These are phyloP conservation scores for Drosophila atroscutellata DNA, from an alignment of 2,888 invertebrate species.

Conservation along the genomic window DNA sequence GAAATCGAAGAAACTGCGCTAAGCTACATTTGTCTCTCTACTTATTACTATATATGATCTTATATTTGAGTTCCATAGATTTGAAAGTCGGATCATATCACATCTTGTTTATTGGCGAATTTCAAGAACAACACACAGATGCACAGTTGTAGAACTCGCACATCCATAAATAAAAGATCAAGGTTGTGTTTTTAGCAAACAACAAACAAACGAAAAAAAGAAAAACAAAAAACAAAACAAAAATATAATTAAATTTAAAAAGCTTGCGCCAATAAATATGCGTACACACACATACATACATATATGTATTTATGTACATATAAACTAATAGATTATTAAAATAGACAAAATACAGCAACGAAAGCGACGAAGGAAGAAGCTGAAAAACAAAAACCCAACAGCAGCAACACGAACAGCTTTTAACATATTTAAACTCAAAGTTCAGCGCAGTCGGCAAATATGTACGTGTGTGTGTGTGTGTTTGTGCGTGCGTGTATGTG, in stretches of 20 bases:
- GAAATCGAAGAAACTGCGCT: neutral
- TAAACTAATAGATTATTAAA: slow-evolving; percentile 52
- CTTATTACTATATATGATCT: neutral
- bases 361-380: slow-evolving; percentile 33
- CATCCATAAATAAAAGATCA: slow-evolving; percentile 62
- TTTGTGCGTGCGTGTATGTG: neutral
- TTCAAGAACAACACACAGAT: slow-evolving; percentile 14
- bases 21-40: neutral
- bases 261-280: neutral
- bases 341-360: slow-evolving; percentile 44
- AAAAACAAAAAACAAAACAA: slow-evolving; percentile 13
- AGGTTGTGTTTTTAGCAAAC: slow-evolving; percentile 54
- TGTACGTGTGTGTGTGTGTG: neutral
- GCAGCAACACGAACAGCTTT: slow-evolving; percentile 6
- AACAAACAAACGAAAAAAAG: slow-evolving; percentile 35
- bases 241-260: neutral
- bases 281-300: neutral
- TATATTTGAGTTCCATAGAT: neutral
- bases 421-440: slow-evolving; percentile 52
- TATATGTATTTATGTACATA: neutral
- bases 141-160: slow-evolving; percentile 33
- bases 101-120: slow-evolving; percentile 14
- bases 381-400: slow-evolving; percentile 8
- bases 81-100: slow-evolving; percentile 11
- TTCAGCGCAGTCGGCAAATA: slow-evolving; percentile 34